Evolutionary conservation across 2,888 invertebrate genomes (phyloP), one percentile per base, ranked within the genome.

Genomic region (Lasius fuliginosus): DNA sequence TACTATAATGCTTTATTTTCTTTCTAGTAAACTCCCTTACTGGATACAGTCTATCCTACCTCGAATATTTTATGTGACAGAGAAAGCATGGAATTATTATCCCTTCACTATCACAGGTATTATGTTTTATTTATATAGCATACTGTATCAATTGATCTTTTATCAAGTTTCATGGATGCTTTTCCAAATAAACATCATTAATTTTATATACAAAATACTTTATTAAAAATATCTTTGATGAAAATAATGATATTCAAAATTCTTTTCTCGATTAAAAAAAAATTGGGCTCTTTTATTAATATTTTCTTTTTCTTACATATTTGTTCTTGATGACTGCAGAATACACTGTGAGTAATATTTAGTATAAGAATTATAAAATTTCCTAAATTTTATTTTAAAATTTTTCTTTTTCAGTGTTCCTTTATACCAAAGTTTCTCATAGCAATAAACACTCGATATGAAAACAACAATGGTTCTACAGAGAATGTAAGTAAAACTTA

Each of bases 81-180:
- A 99, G 95, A 98, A 98, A 94, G 98, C 98, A 18, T 99, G 98
- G 98, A 99, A 99, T 95, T 99, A 98, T 95, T 99, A 98, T 95
- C 99, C 99, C 15, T 98, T 97, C 92, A 98, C 98, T 30, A 97
- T 98, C 76, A 98, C 98, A 95, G 97, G 97, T 97, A 96, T 71
- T 53, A 23, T 23, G 11, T 46, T 79, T 74, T 69, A 79, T 83
- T 74, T 83, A 76, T 79, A 64, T 65, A n/a, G 2, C 1, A 1
- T 27, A 23, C 53, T 53, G n/a, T 49, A 36, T 27, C 4, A 42
- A 46, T n/a, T 69, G 4, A 12, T 76, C 11, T 64, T 49, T 46
- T 36, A 64, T 67, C 8, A 27, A 12, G 46, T 76, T 53, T 36
- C 5, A 64, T 18, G 6, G 33, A 33, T 46, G 12, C 36, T 46